Evolutionary conservation across 1,140 invertebrate genomes (phyloP).

Genomic region (Lamellibrachia luymesi): DNA sequence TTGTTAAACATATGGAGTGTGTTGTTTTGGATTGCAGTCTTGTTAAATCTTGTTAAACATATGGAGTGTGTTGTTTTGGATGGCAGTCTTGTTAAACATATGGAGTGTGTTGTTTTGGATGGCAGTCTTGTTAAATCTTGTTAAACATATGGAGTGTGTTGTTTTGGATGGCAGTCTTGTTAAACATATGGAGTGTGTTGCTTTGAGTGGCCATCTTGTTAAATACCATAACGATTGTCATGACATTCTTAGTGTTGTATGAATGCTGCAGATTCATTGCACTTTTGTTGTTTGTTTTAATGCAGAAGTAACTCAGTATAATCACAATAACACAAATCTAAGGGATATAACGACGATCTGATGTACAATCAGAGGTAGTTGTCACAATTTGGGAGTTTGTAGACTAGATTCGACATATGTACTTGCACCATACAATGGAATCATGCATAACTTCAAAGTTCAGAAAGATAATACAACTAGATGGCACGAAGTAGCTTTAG

Average conservation of each 20-base stretch:
- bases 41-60: too few relatives aligned
- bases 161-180: neutral
- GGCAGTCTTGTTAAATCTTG: neutral
- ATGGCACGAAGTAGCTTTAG: neutral
- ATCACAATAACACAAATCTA: neutral
- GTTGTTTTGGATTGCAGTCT: too few relatives aligned
- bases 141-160: neutral
- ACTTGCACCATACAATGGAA: neutral
- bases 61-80: too few relatives aligned
- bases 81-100: too few relatives aligned
- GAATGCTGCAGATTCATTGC: neutral
- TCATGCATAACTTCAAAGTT: neutral
- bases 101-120: neutral
- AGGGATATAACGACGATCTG: neutral
- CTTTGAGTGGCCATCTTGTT: too few relatives aligned
- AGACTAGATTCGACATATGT: neutral
- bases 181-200: too few relatives aligned
- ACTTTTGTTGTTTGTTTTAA: neutral
- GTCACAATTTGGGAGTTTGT: neutral
- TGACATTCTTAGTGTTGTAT: neutral
- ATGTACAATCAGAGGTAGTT: neutral
- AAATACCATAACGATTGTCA: neutral
- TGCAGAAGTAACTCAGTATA: neutral
- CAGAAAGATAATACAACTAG: neutral
- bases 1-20: too few relatives aligned